Evolutionary conservation across 2,113 vertebrate genomes (phyloP).

Genomic region (Mungos mungo): DNA sequence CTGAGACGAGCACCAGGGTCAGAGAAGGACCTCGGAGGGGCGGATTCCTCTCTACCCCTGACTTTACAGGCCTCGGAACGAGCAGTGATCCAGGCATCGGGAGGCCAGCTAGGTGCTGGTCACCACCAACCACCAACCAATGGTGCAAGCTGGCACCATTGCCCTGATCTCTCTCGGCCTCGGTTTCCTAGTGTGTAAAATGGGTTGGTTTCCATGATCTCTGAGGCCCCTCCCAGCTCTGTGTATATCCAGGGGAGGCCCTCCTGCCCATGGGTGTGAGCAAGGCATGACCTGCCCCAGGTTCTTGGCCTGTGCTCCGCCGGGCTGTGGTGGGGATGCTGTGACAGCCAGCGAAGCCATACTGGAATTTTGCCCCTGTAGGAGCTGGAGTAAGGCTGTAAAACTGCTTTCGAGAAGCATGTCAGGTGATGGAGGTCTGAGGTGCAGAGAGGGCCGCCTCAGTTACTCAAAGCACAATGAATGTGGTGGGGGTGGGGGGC

Average conservation of each 20-base stretch:
- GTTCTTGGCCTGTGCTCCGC: neutral
- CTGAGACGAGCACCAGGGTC: neutral
- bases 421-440: neutral
- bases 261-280: rapidly evolving
- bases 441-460: slow-evolving; percentile 45
- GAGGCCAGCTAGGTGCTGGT: neutral
- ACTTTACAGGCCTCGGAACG: neutral
- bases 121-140: neutral
- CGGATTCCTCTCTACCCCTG: neutral
- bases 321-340: rapidly evolving
- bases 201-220: neutral
- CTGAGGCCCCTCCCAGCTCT: neutral
- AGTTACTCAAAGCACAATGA: neutral
- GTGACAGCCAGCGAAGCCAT: neutral
- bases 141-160: neutral
- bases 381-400: neutral
- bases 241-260: neutral
- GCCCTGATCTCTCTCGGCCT: neutral
- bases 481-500: neutral
- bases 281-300: neutral
- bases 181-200: neutral
- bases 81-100: neutral
- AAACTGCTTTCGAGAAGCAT: neutral
- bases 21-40: neutral
- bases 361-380: neutral